Evolutionary conservation across 2,113 vertebrate species (phyloP), one percentile per base, ranked within the genome.

Genomic region (Notiomystis cincta): DNA sequence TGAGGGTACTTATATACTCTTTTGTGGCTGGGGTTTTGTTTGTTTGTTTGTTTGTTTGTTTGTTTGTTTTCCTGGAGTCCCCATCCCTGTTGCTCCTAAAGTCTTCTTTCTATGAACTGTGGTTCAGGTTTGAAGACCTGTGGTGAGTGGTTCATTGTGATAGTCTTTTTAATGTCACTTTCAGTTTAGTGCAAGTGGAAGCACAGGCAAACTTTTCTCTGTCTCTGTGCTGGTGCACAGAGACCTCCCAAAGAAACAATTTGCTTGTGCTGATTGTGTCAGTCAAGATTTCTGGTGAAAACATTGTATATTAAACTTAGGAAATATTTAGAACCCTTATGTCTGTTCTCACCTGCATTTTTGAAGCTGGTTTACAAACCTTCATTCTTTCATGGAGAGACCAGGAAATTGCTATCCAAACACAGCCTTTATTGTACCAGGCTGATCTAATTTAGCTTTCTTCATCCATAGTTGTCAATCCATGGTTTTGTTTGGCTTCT

Each of bases 21-120:
- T 53, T 35, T 5, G 7, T 13, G 1, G 2, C 38, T 5, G 6
- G 3, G 1, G 23, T 24, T 31, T 76, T n/a, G 11, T 44, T 45
- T 44, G 13, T 7, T 40, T 54, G 3, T n/a, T 60, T n/a, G 15
- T 33, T 45, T 54, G 11, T n/a, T n/a, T 40, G 40, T 23, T 45
- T 60, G 5, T 11, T 62, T 51, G 25, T 45, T 83, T 54, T 33
- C 11, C 27, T 31, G 10, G 33, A 38, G 2, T 45, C 3, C 4
- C 5, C 13, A 60, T 33, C 8, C 13, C 9, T 30, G 8, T 40
- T 3, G 1, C 42, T 71, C 64, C 22, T 40, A 44, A 37, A n/a
- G 22, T 20, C 18, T 21, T 69, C 33, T 66, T 53, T 62, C 42
- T 82, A 3, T 22, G 21, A 67, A 54, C 13, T 48, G 14, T 44